Percentiles rank a stretch among this genome's conserved stretches.
Evolutionary conservation across 1,140 invertebrate genomes (phyloP).

Genomic region (Leguminivora glycinivorella): DNA sequence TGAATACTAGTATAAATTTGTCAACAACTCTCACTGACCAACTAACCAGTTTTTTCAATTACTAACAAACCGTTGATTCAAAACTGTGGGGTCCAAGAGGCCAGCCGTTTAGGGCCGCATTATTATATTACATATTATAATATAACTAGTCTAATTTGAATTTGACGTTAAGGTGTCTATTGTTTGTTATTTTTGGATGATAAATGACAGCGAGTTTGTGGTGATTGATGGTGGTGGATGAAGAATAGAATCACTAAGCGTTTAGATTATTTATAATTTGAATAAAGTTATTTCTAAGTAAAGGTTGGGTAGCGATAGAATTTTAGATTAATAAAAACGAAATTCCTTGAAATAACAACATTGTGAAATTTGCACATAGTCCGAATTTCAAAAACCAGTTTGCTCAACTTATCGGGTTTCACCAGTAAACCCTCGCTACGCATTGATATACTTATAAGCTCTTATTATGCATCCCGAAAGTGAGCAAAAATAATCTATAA

Average conservation of each 20-base stretch:
- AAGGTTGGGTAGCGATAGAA: not conserved
- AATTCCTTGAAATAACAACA: too few species aligned
- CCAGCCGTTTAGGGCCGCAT: not conserved
- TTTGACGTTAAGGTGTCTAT: slow-evolving; percentile 4
- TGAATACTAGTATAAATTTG: slow-evolving; percentile 3
- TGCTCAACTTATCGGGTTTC: too few species aligned
- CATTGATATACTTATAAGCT: too few species aligned
- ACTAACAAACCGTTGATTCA: not conserved
- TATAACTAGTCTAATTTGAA: slow-evolving; percentile 6
- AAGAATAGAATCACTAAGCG: not conserved
- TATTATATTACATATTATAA: not conserved
- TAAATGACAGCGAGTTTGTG: slow-evolving; percentile 1
- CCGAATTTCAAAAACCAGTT: too few species aligned
- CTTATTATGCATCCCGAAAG: too few species aligned
- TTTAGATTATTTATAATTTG: not conserved
- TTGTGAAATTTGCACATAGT: too few species aligned
- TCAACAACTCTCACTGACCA: not conserved
- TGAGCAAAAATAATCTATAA: too few species aligned
- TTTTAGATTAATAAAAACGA: too few species aligned
- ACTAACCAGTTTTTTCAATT: not conserved
- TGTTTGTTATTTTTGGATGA: slow-evolving; percentile 3
- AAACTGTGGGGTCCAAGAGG: not conserved
- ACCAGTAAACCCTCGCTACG: too few species aligned
- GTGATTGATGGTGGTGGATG: not conserved
- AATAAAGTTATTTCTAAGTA: not conserved